Conservation (phyloP, 2,113 vertebrate genomes). For the Solenodon paradoxus region DNA sequence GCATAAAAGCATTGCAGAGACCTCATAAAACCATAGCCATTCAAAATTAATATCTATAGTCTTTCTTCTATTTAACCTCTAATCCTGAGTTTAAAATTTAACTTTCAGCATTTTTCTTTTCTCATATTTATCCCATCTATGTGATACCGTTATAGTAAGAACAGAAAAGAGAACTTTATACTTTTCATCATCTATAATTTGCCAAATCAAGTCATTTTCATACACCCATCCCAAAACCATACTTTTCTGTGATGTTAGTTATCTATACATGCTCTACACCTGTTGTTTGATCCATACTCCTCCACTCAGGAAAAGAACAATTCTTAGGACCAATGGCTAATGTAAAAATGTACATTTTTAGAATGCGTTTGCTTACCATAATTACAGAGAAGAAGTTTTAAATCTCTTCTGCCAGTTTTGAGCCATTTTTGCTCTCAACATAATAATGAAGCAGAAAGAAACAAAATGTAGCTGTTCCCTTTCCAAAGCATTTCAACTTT, state of each 20-base stretch:
- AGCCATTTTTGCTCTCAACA: conserved; percentile 36
- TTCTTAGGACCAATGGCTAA: neutral
- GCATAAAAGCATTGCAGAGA: neutral
- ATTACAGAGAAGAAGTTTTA: conserved; percentile 27
- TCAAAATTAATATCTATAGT: neutral
- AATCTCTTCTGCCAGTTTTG: neutral
- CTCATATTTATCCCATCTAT: neutral
- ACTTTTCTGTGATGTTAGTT: neutral
- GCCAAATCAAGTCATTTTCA: neutral
- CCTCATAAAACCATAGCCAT: neutral
- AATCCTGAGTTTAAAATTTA: conserved; percentile 13
- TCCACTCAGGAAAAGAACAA: neutral
- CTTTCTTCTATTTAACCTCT: neutral
- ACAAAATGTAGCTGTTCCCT: conserved; percentile 4
- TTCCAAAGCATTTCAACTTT: conserved; percentile 18
- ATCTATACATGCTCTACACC: neutral
- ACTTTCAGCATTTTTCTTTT: conserved; percentile 4
- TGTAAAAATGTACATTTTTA: neutral
- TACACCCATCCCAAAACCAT: neutral
- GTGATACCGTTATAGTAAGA: neutral
- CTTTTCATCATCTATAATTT: neutral
- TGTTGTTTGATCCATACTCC: conserved; percentile 13
- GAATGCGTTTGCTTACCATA: neutral
- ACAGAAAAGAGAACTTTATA: neutral
- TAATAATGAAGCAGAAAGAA: conserved; percentile 51